Evolutionary conservation across 1,140 invertebrate genomes (phyloP).

Genomic region (Brachionus rubens): DNA sequence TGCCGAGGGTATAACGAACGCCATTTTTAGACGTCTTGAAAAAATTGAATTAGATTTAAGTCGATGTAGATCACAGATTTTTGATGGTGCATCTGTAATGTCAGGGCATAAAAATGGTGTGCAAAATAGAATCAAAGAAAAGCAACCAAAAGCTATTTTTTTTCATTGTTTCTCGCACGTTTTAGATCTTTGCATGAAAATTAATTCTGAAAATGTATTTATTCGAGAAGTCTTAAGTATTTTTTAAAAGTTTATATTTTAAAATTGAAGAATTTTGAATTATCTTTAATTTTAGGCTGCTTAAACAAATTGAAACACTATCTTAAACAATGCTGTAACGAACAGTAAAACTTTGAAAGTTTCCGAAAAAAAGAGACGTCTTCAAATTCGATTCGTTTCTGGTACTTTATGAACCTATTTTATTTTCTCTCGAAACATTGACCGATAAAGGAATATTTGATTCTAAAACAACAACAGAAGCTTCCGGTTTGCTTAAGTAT

Average conservation of each 20-base stretch:
- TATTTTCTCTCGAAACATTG: no score
- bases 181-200: no score
- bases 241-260: no score
- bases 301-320: neutral
- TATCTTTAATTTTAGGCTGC: no score
- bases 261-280: no score
- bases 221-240: no score
- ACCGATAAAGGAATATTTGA: no score
- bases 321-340: neutral
- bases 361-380: no score
- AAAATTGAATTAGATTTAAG: neutral
- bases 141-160: neutral
- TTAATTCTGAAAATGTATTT: neutral
- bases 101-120: conserved; percentile 11
- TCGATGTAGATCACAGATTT: neutral
- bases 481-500: neutral
- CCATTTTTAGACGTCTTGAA: conserved; percentile 3
- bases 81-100: conserved; percentile 9
- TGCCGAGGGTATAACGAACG: no score
- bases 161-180: neutral
- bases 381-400: no score
- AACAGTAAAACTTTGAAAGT: no score
- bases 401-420: no score
- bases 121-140: neutral
- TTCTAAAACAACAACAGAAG: neutral